Evolutionary conservation across 2,113 vertebrate genomes (phyloP).

Genomic region (Pelecanus crispus): DNA sequence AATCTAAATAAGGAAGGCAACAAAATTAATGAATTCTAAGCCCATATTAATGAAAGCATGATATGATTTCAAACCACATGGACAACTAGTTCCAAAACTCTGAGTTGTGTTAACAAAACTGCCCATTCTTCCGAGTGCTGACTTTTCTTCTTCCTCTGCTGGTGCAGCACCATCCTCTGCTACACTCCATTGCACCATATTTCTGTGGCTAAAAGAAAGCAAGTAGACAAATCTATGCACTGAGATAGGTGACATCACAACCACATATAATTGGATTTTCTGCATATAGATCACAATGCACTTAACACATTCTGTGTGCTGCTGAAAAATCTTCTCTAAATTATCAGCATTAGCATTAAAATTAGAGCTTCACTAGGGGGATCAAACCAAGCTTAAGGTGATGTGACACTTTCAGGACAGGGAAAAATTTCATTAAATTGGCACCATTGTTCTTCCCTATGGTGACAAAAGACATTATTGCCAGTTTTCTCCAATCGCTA

Average conservation of each 20-base stretch:
- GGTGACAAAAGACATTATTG: constrained; percentile 48
- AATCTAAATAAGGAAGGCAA: neutral
- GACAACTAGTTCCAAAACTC: neutral
- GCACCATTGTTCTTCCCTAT: neutral
- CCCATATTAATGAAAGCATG: neutral
- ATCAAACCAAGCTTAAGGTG: neutral
- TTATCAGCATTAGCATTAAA: neutral
- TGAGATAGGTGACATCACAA: neutral
- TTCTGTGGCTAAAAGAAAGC: neutral
- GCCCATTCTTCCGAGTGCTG: neutral
- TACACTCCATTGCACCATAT: neutral
- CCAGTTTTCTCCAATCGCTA: constrained; percentile 20
- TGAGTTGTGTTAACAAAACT: neutral
- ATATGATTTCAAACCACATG: neutral
- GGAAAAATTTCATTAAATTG: constrained; percentile 5
- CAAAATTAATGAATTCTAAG: neutral
- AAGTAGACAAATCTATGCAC: neutral
- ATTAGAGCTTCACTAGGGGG: neutral
- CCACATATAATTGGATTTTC: neutral
- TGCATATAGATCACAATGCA: neutral
- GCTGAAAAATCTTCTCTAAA: neutral
- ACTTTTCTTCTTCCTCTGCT: neutral
- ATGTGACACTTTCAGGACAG: neutral
- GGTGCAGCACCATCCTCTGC: neutral
- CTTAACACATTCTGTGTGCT: neutral